Percentiles rank a stretch among this genome's conserved stretches.
Evolutionary conservation across 2,888 invertebrate species (phyloP).

Genomic region (Eilema griseolum): DNA sequence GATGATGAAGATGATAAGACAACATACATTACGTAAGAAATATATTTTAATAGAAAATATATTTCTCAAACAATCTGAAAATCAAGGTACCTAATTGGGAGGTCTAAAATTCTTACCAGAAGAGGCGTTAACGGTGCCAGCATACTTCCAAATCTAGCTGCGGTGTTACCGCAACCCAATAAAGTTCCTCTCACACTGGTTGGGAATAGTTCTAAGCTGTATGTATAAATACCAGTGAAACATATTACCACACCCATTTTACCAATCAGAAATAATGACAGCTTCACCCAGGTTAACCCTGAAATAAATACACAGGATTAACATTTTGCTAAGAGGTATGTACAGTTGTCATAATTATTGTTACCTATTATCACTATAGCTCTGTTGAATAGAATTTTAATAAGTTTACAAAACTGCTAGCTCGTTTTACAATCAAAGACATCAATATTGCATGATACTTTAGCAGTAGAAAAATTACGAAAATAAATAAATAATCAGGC

Average conservation of each 20-base stretch:
- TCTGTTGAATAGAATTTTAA: neutral
- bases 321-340: neutral
- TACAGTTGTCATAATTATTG: too few relatives aligned
- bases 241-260: constrained; percentile 74
- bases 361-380: neutral
- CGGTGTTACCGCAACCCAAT: constrained; percentile 71
- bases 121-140: constrained; percentile 75
- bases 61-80: neutral
- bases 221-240: constrained; percentile 76
- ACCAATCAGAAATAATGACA: constrained; percentile 67
- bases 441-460: neutral
- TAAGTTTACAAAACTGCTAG: neutral
- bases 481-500: too few relatives aligned
- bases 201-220: constrained; percentile 75
- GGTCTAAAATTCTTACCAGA: constrained; percentile 60
- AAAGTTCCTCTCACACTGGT: constrained; percentile 76
- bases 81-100: neutral
- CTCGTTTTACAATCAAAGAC: neutral
- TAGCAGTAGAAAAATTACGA: too few relatives aligned
- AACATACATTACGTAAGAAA: too few relatives aligned
- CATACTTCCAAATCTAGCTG: constrained; percentile 75
- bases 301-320: constrained; percentile 18
- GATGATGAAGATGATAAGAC: too few relatives aligned
- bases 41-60: too few relatives aligned
- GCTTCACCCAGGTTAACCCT: constrained; percentile 72